A percentile compares a stretch with the other conserved stretches of the same genome.
Conservation (phyloP, 2,797 vertebrate genomes). For the Propithecus perrieri region DNA sequence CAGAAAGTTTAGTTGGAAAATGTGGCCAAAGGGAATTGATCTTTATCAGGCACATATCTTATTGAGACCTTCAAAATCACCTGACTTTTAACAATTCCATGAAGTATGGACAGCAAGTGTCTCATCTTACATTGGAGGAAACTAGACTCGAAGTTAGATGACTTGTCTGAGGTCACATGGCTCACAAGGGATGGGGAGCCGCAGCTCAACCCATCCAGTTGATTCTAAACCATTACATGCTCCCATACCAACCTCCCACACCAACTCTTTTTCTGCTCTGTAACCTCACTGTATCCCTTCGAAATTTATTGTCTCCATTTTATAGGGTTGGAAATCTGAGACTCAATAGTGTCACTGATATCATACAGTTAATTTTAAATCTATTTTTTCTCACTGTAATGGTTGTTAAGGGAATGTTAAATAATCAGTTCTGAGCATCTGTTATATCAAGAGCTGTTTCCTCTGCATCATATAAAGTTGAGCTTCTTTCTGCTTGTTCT, state of each 20-base stretch:
- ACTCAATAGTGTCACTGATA: not conserved
- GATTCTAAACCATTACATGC: not conserved
- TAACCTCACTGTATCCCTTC: not conserved
- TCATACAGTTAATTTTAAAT: constrained; percentile 18
- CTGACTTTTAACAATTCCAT: not conserved
- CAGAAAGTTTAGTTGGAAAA: not conserved
- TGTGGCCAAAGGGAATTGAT: not conserved
- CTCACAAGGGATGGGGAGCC: not conserved
- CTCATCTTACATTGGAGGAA: not conserved
- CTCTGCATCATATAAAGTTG: not conserved
- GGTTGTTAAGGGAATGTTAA: constrained; percentile 16
- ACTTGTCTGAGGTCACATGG: not conserved
- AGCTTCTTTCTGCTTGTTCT: not conserved
- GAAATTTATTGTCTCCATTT: not conserved
- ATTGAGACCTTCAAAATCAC: not conserved
- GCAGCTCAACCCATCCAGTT: not conserved
- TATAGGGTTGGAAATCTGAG: not conserved
- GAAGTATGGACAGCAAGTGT: not conserved
- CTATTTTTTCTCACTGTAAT: not conserved
- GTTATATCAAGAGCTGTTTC: not conserved
- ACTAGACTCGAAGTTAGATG: not conserved
- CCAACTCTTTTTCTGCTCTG: not conserved
- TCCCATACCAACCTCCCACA: not conserved
- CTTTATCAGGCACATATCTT: not conserved
- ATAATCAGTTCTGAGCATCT: not conserved